Conservation (phyloP, 2,888 invertebrate genomes). For the Lasioglossum zephyrum region DNA sequence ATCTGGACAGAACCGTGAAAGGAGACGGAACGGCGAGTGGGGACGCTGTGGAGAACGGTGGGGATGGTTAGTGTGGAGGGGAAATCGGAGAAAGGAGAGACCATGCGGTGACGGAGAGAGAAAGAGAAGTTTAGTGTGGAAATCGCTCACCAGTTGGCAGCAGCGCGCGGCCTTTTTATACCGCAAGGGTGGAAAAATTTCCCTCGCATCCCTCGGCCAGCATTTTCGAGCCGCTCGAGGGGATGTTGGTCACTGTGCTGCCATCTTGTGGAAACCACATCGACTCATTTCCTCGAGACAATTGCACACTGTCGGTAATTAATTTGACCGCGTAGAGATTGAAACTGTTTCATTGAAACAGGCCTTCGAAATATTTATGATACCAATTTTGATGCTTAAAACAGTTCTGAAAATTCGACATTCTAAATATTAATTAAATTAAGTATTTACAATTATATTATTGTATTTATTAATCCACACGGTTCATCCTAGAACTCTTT, state of each 20-base stretch:
- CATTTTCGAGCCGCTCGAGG: constrained; percentile 17
- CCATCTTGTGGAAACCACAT: constrained; percentile 53
- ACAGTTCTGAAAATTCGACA: no score
- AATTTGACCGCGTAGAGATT: background rate
- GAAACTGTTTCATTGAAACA: background rate
- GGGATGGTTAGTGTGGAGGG: background rate
- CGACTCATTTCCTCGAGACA: background rate
- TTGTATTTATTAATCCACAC: no score
- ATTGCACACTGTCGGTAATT: constrained; percentile 11
- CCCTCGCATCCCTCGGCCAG: constrained; percentile 17
- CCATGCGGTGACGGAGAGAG: constrained; percentile 11
- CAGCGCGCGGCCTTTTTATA: constrained; percentile 70
- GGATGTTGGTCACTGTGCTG: constrained; percentile 47
- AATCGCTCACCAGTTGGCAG: constrained; percentile 72
- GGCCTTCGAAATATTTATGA: no score
- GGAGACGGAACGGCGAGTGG: constrained; percentile 3
- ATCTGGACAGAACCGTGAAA: constrained; percentile 20
- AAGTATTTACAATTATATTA: no score
- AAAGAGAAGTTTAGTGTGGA: constrained; percentile 24
- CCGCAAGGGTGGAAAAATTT: constrained; percentile 27
- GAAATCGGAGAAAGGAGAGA: constrained; percentile 35
- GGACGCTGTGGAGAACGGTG: background rate
- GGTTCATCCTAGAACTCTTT: no score
- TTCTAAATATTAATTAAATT: no score
- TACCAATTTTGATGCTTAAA: no score